Percentiles rank a stretch among this genome's conserved stretches.
phyloP scores from a whole-genome alignment of 2,888 invertebrate species.

The Hydriomena furcata region DNA sequence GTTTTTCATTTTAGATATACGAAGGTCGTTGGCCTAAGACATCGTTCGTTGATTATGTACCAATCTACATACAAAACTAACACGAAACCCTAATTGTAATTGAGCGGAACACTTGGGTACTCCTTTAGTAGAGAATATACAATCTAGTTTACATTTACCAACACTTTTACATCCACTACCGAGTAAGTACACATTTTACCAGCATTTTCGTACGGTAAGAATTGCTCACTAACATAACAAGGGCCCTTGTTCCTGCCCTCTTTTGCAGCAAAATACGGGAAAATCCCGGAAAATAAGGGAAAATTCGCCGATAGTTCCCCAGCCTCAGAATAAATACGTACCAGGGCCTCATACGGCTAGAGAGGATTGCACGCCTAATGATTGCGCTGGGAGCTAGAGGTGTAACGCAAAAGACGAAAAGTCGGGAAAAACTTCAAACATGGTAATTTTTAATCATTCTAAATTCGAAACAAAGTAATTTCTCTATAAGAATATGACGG shows the following conservation, averaged over 20 bases:
- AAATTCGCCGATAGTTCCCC: constrained; percentile 70
- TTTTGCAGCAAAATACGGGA: constrained; percentile 43
- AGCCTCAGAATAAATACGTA: constrained; percentile 31
- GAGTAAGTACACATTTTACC: constrained; percentile 18
- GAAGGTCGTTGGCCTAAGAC: no score
- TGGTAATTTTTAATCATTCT: not conserved
- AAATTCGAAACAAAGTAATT: no score
- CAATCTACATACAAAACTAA: constrained; percentile 5
- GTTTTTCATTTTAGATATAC: no score
- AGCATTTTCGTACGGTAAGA: constrained; percentile 14
- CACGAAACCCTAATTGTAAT: constrained; percentile 11
- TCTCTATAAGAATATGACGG: no score
- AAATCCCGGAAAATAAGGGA: constrained; percentile 60
- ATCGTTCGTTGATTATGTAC: no score
- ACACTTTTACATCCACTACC: constrained; percentile 10
- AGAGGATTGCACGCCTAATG: constrained; percentile 74
- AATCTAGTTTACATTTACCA: constrained; percentile 11
- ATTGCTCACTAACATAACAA: constrained; percentile 38
- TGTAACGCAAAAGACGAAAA: not conserved
- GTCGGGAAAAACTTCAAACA: constrained; percentile 3
- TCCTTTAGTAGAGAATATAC: no score
- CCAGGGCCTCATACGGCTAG: constrained; percentile 59
- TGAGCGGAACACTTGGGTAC: constrained; percentile 9
- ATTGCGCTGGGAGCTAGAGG: constrained; percentile 48
- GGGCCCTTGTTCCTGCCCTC: constrained; percentile 22